Evolutionary conservation across 2,113 vertebrate species (phyloP).

Genomic region (Isichthys henryi): DNA sequence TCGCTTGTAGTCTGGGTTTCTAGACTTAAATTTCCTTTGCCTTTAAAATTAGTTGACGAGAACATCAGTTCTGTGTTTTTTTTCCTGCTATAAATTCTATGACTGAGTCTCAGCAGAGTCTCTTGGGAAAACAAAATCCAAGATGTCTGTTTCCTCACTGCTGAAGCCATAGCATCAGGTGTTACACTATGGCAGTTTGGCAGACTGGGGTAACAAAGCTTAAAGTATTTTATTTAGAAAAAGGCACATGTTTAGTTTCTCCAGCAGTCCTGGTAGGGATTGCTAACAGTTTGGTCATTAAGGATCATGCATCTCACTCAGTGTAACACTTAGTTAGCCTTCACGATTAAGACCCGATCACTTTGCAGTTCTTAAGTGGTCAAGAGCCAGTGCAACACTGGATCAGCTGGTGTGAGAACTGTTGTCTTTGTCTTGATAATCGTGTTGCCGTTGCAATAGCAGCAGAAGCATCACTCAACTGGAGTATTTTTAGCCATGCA

Average conservation of each 20-base stretch:
- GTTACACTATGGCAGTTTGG: not conserved
- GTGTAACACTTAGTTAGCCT: not conserved
- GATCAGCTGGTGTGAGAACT: conserved; percentile 1
- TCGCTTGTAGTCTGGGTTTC: not conserved
- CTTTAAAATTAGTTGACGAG: not conserved
- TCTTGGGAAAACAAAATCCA: conserved; percentile 2
- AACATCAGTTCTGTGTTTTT: not conserved
- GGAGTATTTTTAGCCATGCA: conserved; percentile 11
- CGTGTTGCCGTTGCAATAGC: not conserved
- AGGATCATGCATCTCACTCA: not conserved
- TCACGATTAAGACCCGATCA: not conserved
- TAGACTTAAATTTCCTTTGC: not conserved
- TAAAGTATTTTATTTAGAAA: not conserved
- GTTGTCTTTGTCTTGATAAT: not conserved
- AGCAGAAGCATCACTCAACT: not conserved
- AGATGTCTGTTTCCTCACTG: not conserved
- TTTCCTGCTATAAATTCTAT: not conserved
- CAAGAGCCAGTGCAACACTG: not conserved
- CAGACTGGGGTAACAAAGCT: not conserved
- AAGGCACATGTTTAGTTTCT: not conserved
- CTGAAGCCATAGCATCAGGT: not conserved
- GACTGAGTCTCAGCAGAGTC: not conserved
- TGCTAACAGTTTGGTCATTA: not conserved
- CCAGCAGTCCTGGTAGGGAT: not conserved
- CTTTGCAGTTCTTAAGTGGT: not conserved